Base-by-base conservation (phyloP, 2,113 vertebrate genomes). In the Oreochromis aureus region DNA sequence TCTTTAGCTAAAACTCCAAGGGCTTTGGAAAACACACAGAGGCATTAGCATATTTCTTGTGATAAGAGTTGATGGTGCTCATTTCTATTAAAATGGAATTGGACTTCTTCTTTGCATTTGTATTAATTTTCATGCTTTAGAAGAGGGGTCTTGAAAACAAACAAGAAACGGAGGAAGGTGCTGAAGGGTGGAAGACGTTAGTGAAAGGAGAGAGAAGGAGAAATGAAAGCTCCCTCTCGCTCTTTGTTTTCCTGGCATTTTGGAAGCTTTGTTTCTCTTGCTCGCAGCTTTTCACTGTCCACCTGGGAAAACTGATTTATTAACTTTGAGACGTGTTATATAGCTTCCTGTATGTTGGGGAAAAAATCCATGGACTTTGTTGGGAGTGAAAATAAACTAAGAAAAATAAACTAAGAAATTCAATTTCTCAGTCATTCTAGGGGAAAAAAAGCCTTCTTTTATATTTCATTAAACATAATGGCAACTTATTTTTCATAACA, bases 81-180 rank as follows among this genome's bases (percentile, higher is more conserved):
- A 89, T 91, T 91, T 92, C 89, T 89, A 94, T 94, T 93, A 90
- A 93, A 95, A 95, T 87, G 54, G 71, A 93, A 93, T 84, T 91
- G 79, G 87, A 91, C 44, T 92, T 90, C 63, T 83, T 88, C 56
- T 84, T 89, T 91, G 93, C 89, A 90, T 69, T 13, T 91, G 87
- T 93, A 91, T 91, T 92, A 84, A 95, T 92, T 94, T 93, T 84
- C 87, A 44, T 76, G 80, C 58, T 84, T 83, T 82, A 85, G 76
- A 89, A 83, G 10, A 7, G 27, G 32, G 84, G 55, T 84, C 76
- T 34, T 63, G 80, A 91, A 93, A 93, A 95, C 90, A 93, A 94
- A 93, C 83, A 89, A 78, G 41, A 69, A 92, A 89, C 58, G 6
- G 55, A 85, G 44, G 32, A 84, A 81, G 13, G 41, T 53, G 39